A percentile compares a stretch with the other conserved stretches of the same genome.
phyloP scores from a whole-genome alignment of 2,888 invertebrate genomes.

The Diogma glabrata region DNA sequence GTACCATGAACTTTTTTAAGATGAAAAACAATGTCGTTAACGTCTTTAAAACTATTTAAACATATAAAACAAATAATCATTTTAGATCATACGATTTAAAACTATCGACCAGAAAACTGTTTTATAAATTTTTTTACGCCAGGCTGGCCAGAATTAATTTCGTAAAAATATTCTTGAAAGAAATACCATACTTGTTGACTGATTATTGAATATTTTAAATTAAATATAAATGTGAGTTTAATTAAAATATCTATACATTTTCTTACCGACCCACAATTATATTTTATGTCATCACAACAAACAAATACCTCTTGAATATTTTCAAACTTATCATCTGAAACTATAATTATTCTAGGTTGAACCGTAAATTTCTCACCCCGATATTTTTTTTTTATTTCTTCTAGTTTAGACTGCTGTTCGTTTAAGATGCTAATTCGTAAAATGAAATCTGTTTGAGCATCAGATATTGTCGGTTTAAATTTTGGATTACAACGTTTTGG shows the following conservation, averaged over 20 bases:
- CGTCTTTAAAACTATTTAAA: background rate
- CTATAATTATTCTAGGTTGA: conserved; percentile 14
- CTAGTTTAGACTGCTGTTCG: background rate
- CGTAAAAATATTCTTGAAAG: conserved; percentile 12
- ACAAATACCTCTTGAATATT: conserved; percentile 12
- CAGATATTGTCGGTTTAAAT: background rate
- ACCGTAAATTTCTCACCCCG: background rate
- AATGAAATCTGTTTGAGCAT: conserved; percentile 8
- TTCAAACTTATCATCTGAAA: conserved; percentile 7
- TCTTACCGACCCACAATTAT: conserved; percentile 11
- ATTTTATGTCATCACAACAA: conserved; percentile 11
- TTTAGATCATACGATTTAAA: background rate
- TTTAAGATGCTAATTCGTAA: conserved; percentile 6
- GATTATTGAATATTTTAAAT: conserved; percentile 3
- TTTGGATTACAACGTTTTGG: background rate
- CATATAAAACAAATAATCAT: conserved; percentile 4
- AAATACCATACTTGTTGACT: conserved; percentile 11
- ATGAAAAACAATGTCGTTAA: background rate
- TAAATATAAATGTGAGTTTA: conserved; percentile 7
- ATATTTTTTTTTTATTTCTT: background rate
- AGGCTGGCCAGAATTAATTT: conserved; percentile 3
- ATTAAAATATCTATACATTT: conserved; percentile 14
- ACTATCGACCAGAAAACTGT: background rate
- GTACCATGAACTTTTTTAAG: conserved; percentile 1
- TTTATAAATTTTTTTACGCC: background rate